Evolutionary conservation across 35 echinoderm and acorn worm genomes (phyloP), one percentile per base, ranked within the genome.

Genomic region (Stichopus chloronotus): DNA sequence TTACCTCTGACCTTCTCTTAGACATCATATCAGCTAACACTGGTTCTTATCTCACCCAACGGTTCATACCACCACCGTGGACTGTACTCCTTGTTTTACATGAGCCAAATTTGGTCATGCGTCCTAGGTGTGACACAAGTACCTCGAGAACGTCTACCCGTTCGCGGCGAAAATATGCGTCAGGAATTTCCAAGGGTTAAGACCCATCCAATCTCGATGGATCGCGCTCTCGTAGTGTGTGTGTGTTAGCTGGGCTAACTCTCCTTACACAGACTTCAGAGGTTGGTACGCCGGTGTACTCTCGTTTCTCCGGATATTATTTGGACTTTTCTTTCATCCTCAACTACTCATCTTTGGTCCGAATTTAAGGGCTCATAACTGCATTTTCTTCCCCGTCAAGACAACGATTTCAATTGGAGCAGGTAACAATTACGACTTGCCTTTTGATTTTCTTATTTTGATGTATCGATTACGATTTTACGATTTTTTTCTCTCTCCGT

Each of bases 101-200:
- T 85, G 82, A 58, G 57, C 82, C 82, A 58, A 85, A 85, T 85
- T 85, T 85, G 82, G 82, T 85, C 82, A 85, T 85, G 55, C 55
- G 55, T 59, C 82, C 82, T 23, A 85, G 82, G 82, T 85, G 82
- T 58, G 19, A 85, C 24, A 85, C 82, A 57, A 85, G 82, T 85
- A 55, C 82, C 82, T 16, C 8, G 57, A 85, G 82, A 58, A 58
- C 57, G 82, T 85, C 82, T 85, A 85, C 22, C 82, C 82, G 82
- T 85, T 85, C 82, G 82, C 82, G 82, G 82, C 82, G 82, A 85
- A 85, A 85, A 85, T 85, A 85, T 85, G 82, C 82, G 82, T 23
- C 56, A 85, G 82, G 82, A 85, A 85, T 85, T 85, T 85, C 82
- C 82, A 58, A 85, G 82, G 82, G 82, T 22, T 85, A 58, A 56